Evolutionary conservation across 2,888 invertebrate genomes (phyloP), one percentile per base, ranked within the genome.

Genomic region (Troides helena): DNA sequence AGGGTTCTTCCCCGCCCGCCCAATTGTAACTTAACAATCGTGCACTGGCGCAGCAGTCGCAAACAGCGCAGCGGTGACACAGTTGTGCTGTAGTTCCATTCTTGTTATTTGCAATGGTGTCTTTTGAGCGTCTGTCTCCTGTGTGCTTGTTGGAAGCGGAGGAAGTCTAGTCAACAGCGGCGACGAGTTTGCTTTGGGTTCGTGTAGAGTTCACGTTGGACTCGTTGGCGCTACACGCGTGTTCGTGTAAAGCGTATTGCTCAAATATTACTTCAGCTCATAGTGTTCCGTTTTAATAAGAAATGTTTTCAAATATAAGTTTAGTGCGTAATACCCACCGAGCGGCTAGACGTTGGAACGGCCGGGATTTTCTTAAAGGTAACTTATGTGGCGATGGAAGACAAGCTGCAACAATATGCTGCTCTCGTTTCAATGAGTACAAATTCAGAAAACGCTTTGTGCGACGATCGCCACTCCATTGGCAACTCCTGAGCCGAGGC

Each of bases 251-350:
- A 46, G 23, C 23, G 21, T 14, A n/a, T 23, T 62, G 12, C n/a
- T 14, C 8, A 53, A 30, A 6, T 2, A 23, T 17, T 23, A 3
- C 8, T 50, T 50, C 17, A 14, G 25, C 25, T 25, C 4, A 25
- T 50, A n/a, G 21, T 36, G 14, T 50, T 36, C 50, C 30, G 14
- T n/a, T 53, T 30, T 46, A 30, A 60, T 30, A 6, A 25, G 14
- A 30, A 57, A 39, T 18, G 21, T 18, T 65, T 25, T 7, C 14
- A 46, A 60, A 60, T 21, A 8, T 36, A 66, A 36, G 53, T 36
- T 50, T 46, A 61, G 17, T 30, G 50, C 21, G 50, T 53, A 53
- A 46, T 30, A 67, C 66, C 61, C 66, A 65, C 65, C 65, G 65
- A 58, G 25, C 58, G 58, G 43, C 39, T 23, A 43, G 21, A 25